Conservation (phyloP, 1,140 invertebrate species). For the Listronotus oregonensis region DNA sequence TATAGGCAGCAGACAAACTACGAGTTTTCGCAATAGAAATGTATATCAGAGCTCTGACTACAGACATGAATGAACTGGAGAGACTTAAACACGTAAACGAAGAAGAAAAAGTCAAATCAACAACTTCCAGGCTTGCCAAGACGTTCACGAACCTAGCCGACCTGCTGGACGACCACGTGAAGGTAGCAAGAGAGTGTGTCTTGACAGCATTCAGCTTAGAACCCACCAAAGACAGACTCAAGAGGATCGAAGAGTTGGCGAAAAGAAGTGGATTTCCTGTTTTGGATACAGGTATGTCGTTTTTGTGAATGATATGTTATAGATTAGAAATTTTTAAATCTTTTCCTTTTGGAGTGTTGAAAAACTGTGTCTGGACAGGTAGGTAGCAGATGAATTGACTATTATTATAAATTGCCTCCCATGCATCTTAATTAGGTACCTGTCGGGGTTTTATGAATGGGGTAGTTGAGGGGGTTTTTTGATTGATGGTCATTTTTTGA, state of each 20-base stretch:
- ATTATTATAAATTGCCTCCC: too few species aligned
- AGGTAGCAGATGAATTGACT: too few species aligned
- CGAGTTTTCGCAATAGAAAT: constrained; percentile 72
- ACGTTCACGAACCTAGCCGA: constrained; percentile 66
- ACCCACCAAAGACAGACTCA: constrained; percentile 61
- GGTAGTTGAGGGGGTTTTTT: too few species aligned
- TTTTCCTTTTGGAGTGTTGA: too few species aligned
- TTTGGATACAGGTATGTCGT: constrained; percentile 41
- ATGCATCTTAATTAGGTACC: too few species aligned
- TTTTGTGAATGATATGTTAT: too few species aligned
- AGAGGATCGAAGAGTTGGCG: constrained; percentile 61
- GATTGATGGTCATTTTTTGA: too few species aligned
- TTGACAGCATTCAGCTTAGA: constrained; percentile 70
- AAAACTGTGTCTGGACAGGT: too few species aligned
- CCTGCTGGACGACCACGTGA: constrained; percentile 61
- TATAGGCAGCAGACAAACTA: constrained; percentile 66
- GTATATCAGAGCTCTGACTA: constrained; percentile 73
- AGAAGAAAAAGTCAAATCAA: constrained; percentile 60
- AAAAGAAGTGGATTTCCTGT: constrained; percentile 60
- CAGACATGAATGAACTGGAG: constrained; percentile 77
- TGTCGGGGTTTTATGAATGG: too few species aligned
- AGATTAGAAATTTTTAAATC: too few species aligned
- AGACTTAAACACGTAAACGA: constrained; percentile 64
- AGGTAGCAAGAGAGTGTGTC: constrained; percentile 66
- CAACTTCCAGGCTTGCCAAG: constrained; percentile 60